These are phyloP conservation scores for Echinarachnius parma DNA, from an alignment of 53 echinoderm and acorn worm genomes.

Conservation along the genomic window DNA sequence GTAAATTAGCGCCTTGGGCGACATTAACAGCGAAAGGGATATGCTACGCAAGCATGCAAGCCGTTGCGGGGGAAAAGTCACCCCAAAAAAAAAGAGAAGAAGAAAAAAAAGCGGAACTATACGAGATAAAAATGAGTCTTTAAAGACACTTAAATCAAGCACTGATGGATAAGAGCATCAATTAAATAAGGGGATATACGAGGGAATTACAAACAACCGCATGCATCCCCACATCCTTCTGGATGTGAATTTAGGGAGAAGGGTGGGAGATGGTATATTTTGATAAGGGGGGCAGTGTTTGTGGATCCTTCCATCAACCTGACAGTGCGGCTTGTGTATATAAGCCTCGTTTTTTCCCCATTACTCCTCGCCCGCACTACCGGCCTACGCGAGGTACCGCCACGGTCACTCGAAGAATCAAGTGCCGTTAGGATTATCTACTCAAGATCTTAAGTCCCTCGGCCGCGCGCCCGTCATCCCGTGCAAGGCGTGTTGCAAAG, in stretches of 20 bases:
- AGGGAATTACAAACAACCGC: no score
- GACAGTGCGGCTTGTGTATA: no score
- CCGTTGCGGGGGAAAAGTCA: not conserved
- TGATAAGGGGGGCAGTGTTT: conserved; percentile 2
- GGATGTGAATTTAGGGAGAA: conserved; percentile 12
- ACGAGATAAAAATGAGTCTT: conserved; percentile 40
- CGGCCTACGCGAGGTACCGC: no score
- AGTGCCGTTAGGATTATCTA: conserved; percentile 27
- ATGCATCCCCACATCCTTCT: no score
- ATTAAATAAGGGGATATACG: no score
- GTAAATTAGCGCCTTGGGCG: conserved; percentile 48
- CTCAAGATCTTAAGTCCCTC: not conserved
- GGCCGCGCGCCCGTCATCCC: not conserved
- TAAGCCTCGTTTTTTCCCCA: not conserved
- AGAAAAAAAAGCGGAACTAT: not conserved
- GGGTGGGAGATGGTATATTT: conserved; percentile 16
- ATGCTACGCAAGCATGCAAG: no score
- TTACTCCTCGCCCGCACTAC: no score
- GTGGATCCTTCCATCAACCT: no score
- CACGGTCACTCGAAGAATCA: not conserved
- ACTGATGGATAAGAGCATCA: no score
- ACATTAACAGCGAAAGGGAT: conserved; percentile 22
- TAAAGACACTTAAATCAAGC: conserved; percentile 43
- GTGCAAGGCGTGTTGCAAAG: no score
- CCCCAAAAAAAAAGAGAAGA: not conserved